phyloP scores from a whole-genome alignment of 2,113 vertebrate species.

The Hippocampus guttulatus region DNA sequence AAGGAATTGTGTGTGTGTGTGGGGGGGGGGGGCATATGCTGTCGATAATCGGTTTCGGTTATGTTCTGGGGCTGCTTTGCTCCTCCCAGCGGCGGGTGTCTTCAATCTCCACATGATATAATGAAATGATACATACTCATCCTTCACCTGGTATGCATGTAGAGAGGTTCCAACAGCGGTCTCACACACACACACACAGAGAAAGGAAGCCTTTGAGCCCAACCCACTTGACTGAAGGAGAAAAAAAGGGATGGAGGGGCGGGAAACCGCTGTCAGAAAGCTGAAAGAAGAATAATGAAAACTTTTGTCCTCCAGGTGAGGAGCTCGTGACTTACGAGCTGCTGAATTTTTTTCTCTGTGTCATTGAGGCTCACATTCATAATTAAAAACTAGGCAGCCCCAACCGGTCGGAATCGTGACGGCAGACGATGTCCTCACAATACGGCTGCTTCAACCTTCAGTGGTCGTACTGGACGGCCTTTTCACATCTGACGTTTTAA shows the following conservation, averaged over 20 bases:
- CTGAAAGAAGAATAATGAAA: conserved; percentile 46
- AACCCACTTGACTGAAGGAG: conserved; percentile 48
- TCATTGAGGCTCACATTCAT: conserved; percentile 33
- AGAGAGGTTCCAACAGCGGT: conserved; percentile 45
- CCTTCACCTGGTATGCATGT: conserved; percentile 43
- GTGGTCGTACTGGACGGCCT: conserved; percentile 34
- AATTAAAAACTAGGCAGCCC: conserved; percentile 34
- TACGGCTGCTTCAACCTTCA: conserved; percentile 44
- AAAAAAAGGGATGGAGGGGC: conserved; percentile 33
- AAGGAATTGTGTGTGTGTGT: no score
- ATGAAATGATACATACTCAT: neutral
- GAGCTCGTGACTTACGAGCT: conserved; percentile 21
- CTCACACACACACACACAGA: conserved; percentile 10
- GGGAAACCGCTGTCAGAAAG: neutral
- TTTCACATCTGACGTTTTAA: conserved; percentile 59
- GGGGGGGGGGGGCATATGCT: no score
- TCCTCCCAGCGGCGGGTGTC: neutral
- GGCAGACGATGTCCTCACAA: conserved; percentile 28
- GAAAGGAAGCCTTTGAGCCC: conserved; percentile 56
- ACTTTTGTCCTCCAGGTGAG: conserved; percentile 52
- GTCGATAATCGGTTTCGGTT: neutral
- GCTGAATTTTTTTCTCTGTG: conserved; percentile 5
- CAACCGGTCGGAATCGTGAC: conserved; percentile 12
- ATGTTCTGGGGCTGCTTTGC: neutral
- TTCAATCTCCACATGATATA: neutral